Evolutionary conservation across 53 echinoderm and acorn worm species (phyloP).

Genomic region (Apostichopus leukothele): DNA sequence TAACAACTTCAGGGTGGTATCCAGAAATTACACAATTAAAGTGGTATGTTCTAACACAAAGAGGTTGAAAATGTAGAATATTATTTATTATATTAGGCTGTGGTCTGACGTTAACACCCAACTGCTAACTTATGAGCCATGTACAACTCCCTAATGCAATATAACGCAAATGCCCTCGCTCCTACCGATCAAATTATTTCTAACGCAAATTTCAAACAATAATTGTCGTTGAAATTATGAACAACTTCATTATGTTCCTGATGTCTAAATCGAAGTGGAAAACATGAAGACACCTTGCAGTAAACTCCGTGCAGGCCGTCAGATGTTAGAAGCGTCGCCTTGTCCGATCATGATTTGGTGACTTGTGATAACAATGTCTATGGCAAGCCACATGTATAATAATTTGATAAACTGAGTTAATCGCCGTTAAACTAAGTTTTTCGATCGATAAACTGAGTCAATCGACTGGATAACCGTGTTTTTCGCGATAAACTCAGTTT

Average conservation of each 20-base stretch:
- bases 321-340: conserved; percentile 15
- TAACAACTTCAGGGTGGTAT: conserved; percentile 26
- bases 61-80: conserved; percentile 25
- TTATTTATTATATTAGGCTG: conserved; percentile 20
- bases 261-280: not conserved
- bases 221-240: conserved; percentile 36
- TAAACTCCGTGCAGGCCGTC: not conserved
- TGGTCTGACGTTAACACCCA: not conserved
- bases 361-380: not conserved
- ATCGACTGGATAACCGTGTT: no score
- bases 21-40: conserved; percentile 37
- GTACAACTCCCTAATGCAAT: conserved; percentile 12
- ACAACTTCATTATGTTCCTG: conserved; percentile 2
- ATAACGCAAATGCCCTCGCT: not conserved
- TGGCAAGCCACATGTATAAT: not conserved
- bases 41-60: not conserved
- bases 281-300: conserved; percentile 2
- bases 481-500: no score
- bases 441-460: no score
- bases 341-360: not conserved
- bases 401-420: no score
- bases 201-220: not conserved
- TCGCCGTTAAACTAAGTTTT: no score
- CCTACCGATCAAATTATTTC: not conserved
- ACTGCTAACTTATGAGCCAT: conserved; percentile 10